A percentile compares a stretch with the other conserved stretches of the same genome.
phyloP scores from a whole-genome alignment of 2,113 vertebrate species.

The Atrichornis clamosus region DNA sequence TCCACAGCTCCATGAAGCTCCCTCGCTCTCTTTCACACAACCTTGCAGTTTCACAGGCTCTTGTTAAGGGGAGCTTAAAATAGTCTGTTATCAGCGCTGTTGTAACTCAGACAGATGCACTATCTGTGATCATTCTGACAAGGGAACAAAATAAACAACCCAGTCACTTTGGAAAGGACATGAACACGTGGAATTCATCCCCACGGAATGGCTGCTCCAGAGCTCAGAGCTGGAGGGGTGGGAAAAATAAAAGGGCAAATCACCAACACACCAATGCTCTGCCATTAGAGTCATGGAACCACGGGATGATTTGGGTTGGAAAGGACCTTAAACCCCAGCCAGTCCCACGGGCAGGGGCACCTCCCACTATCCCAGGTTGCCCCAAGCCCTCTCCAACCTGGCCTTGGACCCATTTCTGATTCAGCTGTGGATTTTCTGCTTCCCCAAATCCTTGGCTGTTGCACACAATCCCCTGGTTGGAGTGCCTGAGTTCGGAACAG shows the following conservation, averaged over 20 bases:
- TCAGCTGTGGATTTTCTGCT: background rate
- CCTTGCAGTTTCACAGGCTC: conserved; percentile 35
- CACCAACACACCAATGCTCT: background rate
- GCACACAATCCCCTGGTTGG: background rate
- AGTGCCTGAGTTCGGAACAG: background rate
- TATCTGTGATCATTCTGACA: conserved; percentile 18
- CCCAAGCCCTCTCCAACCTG: rapidly evolving
- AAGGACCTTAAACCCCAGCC: background rate
- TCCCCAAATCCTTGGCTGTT: background rate
- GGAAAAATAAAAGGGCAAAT: background rate
- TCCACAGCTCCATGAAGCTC: background rate
- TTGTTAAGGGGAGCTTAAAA: conserved; percentile 39
- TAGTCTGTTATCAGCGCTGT: conserved; percentile 33
- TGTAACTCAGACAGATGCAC: conserved; percentile 23
- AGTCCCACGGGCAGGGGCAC: background rate
- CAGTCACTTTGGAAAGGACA: background rate
- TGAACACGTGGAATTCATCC: background rate
- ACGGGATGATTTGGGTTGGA: background rate
- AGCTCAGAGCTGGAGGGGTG: rapidly evolving
- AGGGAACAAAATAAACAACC: conserved; percentile 21
- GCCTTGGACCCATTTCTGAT: background rate
- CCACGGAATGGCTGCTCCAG: rapidly evolving
- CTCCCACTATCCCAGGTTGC: background rate
- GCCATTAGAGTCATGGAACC: background rate
- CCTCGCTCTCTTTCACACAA: conserved; percentile 44